Base-by-base conservation (phyloP, 1,140 invertebrate species). In the Lutraria rhynchaena region DNA sequence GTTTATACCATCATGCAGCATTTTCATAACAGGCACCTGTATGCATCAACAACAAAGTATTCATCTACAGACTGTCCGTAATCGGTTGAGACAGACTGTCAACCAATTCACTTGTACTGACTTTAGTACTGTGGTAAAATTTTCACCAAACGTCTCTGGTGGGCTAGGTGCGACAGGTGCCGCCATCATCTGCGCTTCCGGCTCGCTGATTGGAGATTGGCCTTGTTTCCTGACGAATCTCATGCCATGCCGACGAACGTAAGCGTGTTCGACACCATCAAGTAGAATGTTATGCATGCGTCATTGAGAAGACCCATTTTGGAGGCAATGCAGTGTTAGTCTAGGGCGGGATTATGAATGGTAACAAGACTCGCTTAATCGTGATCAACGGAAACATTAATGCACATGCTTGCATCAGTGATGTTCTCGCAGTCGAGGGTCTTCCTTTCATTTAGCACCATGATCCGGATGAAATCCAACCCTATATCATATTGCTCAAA, bases 311-410 rank as follows among this genome's bases (percentile, higher is more conserved):
- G 3, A 5, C 41, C 24, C 37, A n/a, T 44, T 65, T 65, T 17
- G 29, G 61, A 46, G 61, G 61, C 17, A 37, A n/a, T 11, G 22
- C 35, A n/a, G 61, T 65, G 4, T 46, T 65, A 46, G 61, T 46
- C 5, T 65, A 37, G 58, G 61, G 61, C 29, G 37, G 61, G 35
- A 65, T 65, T 22, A 65, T 46, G 37, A 11, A n/a, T 27, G 61
- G 61, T 27, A 65, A 46, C 22, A 44, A 46, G n/a, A 46, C 61
- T 46, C 19, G 24, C 0, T 46, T 44, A 46, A 37, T 61, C 4
- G 58, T 61, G 5, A 24, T 46, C 24, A 46, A 44, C 24, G n/a
- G 37, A 46, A 65, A 65, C 61, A 22, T 44, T 15, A 65, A 65
- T 46, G 41, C 35, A 11, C 61, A 65, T 35, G 9, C 37, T n/a